Percentiles rank a stretch among this genome's conserved stretches.
Evolutionary conservation across 2,888 invertebrate genomes (phyloP).

Genomic region (Ophion slaviceki): DNA sequence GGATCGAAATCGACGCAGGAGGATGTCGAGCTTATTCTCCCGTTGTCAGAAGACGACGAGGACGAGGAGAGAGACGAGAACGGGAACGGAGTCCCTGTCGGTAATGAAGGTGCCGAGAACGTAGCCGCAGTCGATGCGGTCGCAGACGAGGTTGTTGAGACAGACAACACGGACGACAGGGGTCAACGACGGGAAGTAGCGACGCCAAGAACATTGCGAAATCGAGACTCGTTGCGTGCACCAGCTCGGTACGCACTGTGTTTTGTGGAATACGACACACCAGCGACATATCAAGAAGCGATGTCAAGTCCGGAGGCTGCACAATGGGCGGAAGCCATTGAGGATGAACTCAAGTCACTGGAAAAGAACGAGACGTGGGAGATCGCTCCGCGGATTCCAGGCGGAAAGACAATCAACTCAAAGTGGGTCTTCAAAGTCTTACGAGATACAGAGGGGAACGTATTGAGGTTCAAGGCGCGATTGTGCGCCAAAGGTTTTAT

Average conservation of each 20-base stretch:
- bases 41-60: too few relatives aligned
- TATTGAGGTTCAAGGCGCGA: constrained; percentile 46
- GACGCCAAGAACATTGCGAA: constrained; percentile 27
- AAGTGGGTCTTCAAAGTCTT: constrained; percentile 50
- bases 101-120: too few relatives aligned
- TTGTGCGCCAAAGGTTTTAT: constrained; percentile 53
- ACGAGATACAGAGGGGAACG: constrained; percentile 36
- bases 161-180: too few relatives aligned
- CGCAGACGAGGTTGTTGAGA: too few relatives aligned
- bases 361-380: constrained; percentile 37
- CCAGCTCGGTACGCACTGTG: constrained; percentile 53
- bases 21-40: too few relatives aligned
- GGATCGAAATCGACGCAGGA: too few relatives aligned
- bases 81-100: too few relatives aligned
- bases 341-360: constrained; percentile 41
- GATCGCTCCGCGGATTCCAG: constrained; percentile 31
- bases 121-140: too few relatives aligned
- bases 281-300: constrained; percentile 41
- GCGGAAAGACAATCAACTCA: constrained; percentile 31
- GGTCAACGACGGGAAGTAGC: too few relatives aligned
- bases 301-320: constrained; percentile 47
- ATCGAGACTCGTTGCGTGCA: constrained; percentile 14
- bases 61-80: too few relatives aligned
- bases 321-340: constrained; percentile 60
- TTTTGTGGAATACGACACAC: constrained; percentile 41